phyloP scores from a whole-genome alignment of 2,797 vertebrate genomes.

The Antennarius maculatus region DNA sequence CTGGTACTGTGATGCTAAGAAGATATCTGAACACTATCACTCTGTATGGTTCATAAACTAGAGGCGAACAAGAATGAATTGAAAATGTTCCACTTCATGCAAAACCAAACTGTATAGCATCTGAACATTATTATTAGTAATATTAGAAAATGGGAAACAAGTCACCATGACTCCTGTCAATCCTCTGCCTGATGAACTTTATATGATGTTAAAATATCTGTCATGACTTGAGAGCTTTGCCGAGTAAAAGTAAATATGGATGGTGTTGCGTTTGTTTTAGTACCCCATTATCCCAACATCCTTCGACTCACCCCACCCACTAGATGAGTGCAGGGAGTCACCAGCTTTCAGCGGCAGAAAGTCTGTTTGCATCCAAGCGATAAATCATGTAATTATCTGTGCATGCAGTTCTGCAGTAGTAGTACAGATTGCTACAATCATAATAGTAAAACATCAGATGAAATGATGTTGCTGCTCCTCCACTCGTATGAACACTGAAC shows the following conservation, averaged over 20 bases:
- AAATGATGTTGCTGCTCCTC: background rate
- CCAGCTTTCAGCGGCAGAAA: slow-evolving; percentile 22
- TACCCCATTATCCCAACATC: slow-evolving; percentile 43
- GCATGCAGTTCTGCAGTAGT: background rate
- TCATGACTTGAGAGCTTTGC: slow-evolving; percentile 10
- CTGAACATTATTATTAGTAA: no score
- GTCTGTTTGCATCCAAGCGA: no score
- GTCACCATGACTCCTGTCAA: background rate
- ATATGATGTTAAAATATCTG: background rate
- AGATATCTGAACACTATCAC: background rate
- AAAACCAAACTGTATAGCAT: background rate
- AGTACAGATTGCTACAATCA: no score
- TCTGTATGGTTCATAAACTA: background rate
- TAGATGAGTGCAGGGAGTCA: background rate
- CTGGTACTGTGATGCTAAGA: slow-evolving; percentile 31
- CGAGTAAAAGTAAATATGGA: slow-evolving; percentile 46
- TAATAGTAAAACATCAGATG: no score
- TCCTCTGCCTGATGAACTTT: background rate
- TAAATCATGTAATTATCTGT: no score
- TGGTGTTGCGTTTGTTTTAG: slow-evolving; percentile 50
- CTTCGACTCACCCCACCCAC: no score
- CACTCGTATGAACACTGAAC: background rate
- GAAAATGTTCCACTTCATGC: background rate
- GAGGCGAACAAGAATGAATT: background rate
- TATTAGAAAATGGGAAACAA: slow-evolving; percentile 11